Evolutionary conservation across 2,888 invertebrate genomes (phyloP).

Genomic region (Watsonalla binaria): DNA sequence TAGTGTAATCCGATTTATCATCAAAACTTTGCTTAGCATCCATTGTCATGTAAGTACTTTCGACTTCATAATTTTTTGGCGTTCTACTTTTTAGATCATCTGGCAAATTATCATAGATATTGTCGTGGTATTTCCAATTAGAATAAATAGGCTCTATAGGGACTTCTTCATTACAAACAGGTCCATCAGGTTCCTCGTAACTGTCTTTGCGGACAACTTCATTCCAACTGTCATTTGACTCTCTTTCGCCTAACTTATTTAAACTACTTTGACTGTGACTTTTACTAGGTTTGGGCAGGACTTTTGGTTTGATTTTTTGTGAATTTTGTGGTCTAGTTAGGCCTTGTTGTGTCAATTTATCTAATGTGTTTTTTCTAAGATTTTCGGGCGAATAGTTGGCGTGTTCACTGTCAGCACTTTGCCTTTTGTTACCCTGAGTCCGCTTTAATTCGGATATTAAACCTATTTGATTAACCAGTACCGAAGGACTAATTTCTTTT

Average conservation of each 20-base stretch:
- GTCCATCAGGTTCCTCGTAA: neutral
- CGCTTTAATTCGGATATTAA: constrained; percentile 3
- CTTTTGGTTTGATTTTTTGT: constrained; percentile 32
- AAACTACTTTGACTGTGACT: constrained; percentile 1
- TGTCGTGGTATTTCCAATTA: constrained; percentile 7
- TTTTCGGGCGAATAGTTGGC: neutral
- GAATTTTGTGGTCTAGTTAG: neutral
- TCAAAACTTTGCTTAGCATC: neutral
- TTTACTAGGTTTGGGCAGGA: constrained; percentile 25
- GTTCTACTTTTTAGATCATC: constrained; percentile 38
- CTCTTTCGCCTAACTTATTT: neutral
- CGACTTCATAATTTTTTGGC: neutral
- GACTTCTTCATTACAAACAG: neutral
- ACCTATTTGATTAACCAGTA: neutral
- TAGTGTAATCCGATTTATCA: neutral
- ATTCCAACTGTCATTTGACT: neutral
- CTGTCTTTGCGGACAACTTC: neutral
- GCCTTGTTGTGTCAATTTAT: constrained; percentile 1
- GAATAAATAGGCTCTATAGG: neutral
- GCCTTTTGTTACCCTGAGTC: neutral
- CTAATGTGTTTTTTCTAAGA: constrained; percentile 1
- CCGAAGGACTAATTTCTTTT: constrained; percentile 9
- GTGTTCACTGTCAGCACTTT: neutral
- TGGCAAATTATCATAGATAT: constrained; percentile 28
- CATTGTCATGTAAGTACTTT: neutral